Percentiles rank a stretch among this genome's conserved stretches.
These are phyloP conservation scores for Imbricaverruca yamaguchii DNA, from an alignment of 2,888 invertebrate genomes.

Conservation along the genomic window DNA sequence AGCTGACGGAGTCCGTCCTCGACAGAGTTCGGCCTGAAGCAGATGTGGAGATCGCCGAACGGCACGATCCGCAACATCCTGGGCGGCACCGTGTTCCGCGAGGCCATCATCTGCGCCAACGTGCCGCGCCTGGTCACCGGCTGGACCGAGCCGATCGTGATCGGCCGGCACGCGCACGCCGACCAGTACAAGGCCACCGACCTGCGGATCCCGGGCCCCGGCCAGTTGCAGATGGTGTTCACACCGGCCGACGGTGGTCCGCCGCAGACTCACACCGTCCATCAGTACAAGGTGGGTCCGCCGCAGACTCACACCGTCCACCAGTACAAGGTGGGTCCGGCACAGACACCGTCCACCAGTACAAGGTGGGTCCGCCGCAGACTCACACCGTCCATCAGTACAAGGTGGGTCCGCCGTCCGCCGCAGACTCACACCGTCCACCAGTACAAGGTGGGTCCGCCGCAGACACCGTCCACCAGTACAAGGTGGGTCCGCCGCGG, in stretches of 20 bases:
- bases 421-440: neutral
- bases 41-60: slow-evolving; percentile 53
- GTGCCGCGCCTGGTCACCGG: slow-evolving; percentile 90
- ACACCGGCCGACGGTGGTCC: slow-evolving; percentile 55
- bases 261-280: slow-evolving; percentile 63
- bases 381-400: slow-evolving; percentile 23
- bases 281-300: slow-evolving; percentile 60
- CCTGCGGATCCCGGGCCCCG: slow-evolving; percentile 85
- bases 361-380: slow-evolving; percentile 45
- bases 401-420: slow-evolving; percentile 33
- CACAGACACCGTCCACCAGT: slow-evolving; percentile 71
- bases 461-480: too few species aligned
- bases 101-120: slow-evolving; percentile 55
- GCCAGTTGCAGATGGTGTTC: slow-evolving; percentile 77
- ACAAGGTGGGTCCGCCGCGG: too few species aligned
- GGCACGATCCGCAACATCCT: slow-evolving; percentile 52
- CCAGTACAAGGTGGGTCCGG: slow-evolving; percentile 43
- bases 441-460: neutral
- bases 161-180: slow-evolving; percentile 96
- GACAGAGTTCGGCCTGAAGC: slow-evolving; percentile 49
- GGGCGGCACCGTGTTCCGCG: slow-evolving; percentile 51
- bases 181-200: slow-evolving; percentile 96
- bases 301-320: neutral
- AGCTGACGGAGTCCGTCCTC: too few species aligned
- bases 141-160: slow-evolving; percentile 95